Evolutionary conservation across 2,797 vertebrate species (phyloP).

Genomic region (Eremophila alpestris): DNA sequence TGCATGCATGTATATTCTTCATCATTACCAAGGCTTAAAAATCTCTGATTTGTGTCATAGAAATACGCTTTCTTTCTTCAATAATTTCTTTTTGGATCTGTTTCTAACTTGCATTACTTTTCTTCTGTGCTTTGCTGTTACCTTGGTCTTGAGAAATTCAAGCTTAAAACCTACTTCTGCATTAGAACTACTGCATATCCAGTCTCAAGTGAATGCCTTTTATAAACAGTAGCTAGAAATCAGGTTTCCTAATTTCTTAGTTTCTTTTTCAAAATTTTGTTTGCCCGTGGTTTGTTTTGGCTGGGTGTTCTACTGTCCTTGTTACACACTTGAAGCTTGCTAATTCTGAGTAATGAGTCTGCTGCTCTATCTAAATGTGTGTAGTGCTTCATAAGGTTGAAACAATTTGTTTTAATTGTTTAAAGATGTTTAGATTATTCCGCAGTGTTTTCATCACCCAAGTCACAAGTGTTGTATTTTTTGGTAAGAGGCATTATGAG

Average conservation of each 20-base stretch:
- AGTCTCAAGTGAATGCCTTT: not conserved
- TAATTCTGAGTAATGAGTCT: not conserved
- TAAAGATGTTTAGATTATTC: not conserved
- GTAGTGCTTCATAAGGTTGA: not conserved
- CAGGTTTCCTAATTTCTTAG: not conserved
- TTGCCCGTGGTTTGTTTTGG: not conserved
- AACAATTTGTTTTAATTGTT: not conserved
- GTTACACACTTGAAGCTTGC: not conserved
- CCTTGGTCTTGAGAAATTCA: not conserved
- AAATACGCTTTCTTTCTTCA: not conserved
- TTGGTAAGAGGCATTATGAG: not conserved
- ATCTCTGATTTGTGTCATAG: not conserved
- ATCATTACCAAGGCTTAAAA: not conserved
- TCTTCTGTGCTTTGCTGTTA: not conserved
- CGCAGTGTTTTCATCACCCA: not conserved
- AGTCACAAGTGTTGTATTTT: not conserved
- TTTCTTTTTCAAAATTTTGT: not conserved
- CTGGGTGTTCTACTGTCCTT: not conserved
- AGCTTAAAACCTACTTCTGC: not conserved
- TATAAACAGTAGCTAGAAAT: not conserved
- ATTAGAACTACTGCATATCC: not conserved
- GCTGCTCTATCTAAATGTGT: not conserved
- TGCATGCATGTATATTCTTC: accelerated
- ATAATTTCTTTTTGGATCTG: not conserved
- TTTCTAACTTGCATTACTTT: not conserved